These are phyloP conservation scores for Sialia sialis DNA, from an alignment of 2,113 vertebrate genomes.

Conservation along the genomic window DNA sequence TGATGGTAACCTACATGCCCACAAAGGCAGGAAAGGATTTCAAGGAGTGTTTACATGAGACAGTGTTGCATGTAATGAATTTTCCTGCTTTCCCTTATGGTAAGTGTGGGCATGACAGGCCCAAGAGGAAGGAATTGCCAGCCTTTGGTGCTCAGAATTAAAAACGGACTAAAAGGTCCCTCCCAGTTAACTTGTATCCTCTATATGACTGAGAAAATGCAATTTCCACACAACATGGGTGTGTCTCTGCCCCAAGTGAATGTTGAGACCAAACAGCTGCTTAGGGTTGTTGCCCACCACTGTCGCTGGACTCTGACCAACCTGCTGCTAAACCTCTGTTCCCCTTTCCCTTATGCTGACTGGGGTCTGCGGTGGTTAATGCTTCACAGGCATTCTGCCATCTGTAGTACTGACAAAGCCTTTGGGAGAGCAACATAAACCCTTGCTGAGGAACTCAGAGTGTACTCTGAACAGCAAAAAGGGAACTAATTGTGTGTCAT, in stretches of 20 bases:
- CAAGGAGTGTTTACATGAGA: not conserved
- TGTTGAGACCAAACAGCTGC: not conserved
- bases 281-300: rapidly evolving
- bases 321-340: not conserved
- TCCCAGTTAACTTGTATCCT: not conserved
- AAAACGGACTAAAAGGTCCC: not conserved
- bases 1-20: not conserved
- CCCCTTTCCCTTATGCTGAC: not conserved
- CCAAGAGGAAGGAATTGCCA: not conserved
- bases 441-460: not conserved
- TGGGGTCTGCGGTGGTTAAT: not conserved
- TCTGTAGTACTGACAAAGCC: not conserved
- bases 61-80: not conserved
- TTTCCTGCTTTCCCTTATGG: not conserved
- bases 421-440: not conserved
- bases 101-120: not conserved
- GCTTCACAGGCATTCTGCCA: not conserved
- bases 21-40: not conserved
- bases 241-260: not conserved
- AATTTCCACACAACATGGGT: rapidly evolving
- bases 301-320: not conserved
- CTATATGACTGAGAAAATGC: not conserved
- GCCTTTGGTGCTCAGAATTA: not conserved
- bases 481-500: not conserved
- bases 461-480: not conserved